Conservation (phyloP, 2,888 invertebrate species). For the Drosophila macrothrix region DNA sequence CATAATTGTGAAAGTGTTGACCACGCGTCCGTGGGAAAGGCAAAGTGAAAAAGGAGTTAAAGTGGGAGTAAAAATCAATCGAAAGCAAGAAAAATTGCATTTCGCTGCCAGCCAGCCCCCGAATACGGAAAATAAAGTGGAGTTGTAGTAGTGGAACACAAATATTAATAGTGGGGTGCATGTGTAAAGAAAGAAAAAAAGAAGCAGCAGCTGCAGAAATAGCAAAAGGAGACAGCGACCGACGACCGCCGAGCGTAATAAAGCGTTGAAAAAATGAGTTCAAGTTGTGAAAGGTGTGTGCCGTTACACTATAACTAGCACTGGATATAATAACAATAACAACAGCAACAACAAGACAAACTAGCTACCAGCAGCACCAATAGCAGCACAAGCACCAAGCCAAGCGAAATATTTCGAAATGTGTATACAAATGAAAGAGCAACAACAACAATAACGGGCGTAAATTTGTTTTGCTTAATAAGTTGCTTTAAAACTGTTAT, state of each 20-base stretch:
- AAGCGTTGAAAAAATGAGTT: constrained; percentile 81
- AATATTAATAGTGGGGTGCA: constrained; percentile 64
- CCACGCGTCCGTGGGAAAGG: constrained; percentile 47
- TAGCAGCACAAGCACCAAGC: constrained; percentile 29
- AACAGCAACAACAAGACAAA: constrained; percentile 27
- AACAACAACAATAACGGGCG: constrained; percentile 47
- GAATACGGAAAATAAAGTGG: constrained; percentile 68
- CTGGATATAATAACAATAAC: constrained; percentile 40
- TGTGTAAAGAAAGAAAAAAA: constrained; percentile 59
- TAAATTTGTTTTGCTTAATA: constrained; percentile 61
- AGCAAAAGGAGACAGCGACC: constrained; percentile 76
- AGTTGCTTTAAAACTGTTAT: constrained; percentile 47
- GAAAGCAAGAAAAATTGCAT: constrained; percentile 76
- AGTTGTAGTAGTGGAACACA: constrained; percentile 51
- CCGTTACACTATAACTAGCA: constrained; percentile 69
- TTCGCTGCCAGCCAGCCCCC: constrained; percentile 54
- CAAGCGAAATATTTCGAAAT: constrained; percentile 62
- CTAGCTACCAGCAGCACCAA: not conserved
- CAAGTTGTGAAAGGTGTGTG: constrained; percentile 84
- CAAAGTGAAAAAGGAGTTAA: constrained; percentile 64
- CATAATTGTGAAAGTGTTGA: constrained; percentile 72
- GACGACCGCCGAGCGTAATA: constrained; percentile 55
- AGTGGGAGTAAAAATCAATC: constrained; percentile 69
- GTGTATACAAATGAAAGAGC: constrained; percentile 58
- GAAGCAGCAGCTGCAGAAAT: constrained; percentile 71